A percentile compares a stretch with the other conserved stretches of the same genome.
These are phyloP conservation scores for Epinephelus cyanopodus DNA, from an alignment of 2,113 vertebrate genomes.

Conservation along the genomic window DNA sequence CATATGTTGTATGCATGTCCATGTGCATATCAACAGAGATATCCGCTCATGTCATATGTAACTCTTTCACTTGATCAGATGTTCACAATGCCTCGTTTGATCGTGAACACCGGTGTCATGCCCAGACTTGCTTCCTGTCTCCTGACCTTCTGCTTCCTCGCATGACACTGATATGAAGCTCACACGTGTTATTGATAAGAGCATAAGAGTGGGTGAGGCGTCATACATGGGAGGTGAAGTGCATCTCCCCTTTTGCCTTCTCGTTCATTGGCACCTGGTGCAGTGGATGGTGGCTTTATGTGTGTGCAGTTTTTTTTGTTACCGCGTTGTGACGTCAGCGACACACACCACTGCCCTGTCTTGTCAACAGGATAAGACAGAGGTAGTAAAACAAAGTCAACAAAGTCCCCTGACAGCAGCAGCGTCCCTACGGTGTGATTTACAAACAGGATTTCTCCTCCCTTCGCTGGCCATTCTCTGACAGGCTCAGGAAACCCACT, in stretches of 20 bases:
- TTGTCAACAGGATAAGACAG: conserved; percentile 79
- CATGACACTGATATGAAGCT: conserved; percentile 42
- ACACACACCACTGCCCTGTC: conserved; percentile 58
- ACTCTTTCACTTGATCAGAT: conserved; percentile 10
- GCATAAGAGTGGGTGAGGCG: conserved; percentile 49
- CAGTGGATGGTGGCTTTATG: conserved; percentile 32
- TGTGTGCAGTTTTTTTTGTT: conserved; percentile 34
- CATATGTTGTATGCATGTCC: not conserved
- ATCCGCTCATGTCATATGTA: conserved; percentile 14
- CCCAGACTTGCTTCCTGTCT: conserved; percentile 51
- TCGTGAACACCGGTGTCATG: conserved; percentile 29
- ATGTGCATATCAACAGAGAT: conserved; percentile 30
- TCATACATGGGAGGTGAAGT: conserved; percentile 76
- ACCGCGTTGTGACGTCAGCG: conserved; percentile 63
- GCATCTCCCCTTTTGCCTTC: conserved; percentile 62
- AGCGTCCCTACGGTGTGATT: conserved; percentile 72
- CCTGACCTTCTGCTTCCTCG: conserved; percentile 54
- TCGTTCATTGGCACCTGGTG: conserved; percentile 58
- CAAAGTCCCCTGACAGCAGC: conserved; percentile 69
- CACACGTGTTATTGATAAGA: conserved; percentile 45
- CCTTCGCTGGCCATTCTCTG: conserved; percentile 71
- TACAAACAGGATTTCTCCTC: conserved; percentile 80
- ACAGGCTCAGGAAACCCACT: conserved; percentile 73
- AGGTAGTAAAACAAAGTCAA: conserved; percentile 79
- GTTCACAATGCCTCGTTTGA: conserved; percentile 23